Percentiles rank a stretch among this genome's conserved stretches.
These are phyloP conservation scores for Bombus consobrinus DNA, from an alignment of 1,140 invertebrate genomes.

Conservation along the genomic window DNA sequence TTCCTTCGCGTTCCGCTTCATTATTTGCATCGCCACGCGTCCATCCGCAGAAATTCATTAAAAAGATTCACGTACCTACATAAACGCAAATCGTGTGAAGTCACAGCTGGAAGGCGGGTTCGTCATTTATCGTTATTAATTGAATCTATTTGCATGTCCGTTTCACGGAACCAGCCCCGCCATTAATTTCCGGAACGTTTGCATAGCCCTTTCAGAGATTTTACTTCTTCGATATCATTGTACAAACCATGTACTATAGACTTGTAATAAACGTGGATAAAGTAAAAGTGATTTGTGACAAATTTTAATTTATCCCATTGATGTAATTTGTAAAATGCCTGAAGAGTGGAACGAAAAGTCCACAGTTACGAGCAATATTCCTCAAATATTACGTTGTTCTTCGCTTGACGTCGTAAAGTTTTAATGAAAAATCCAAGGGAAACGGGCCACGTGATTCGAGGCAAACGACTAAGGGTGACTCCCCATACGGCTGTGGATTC, in stretches of 20 bases:
- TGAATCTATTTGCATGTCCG: conserved; percentile 3
- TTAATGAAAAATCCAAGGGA: conserved; percentile 40
- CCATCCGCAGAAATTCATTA: conserved; percentile 1
- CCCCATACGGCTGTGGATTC: background rate
- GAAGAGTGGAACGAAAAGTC: background rate
- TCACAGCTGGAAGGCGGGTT: background rate
- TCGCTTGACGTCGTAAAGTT: conserved; percentile 34
- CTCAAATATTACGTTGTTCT: conserved; percentile 34
- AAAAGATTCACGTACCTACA: background rate
- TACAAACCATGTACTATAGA: too few relatives aligned
- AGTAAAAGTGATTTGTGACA: too few relatives aligned
- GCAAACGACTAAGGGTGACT: conserved; percentile 6
- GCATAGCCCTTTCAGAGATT: background rate
- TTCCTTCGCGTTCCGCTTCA: background rate
- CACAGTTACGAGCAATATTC: background rate
- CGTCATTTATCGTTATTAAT: conserved; percentile 6
- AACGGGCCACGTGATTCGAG: background rate
- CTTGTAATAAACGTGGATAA: background rate
- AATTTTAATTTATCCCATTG: background rate
- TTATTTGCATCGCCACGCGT: background rate
- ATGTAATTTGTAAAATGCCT: background rate
- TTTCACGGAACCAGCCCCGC: background rate
- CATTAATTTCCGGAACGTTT: background rate
- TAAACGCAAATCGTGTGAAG: background rate
- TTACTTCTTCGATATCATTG: background rate